Base-by-base conservation (phyloP, 2,888 invertebrate species). In the Asteroscopus sphinx region DNA sequence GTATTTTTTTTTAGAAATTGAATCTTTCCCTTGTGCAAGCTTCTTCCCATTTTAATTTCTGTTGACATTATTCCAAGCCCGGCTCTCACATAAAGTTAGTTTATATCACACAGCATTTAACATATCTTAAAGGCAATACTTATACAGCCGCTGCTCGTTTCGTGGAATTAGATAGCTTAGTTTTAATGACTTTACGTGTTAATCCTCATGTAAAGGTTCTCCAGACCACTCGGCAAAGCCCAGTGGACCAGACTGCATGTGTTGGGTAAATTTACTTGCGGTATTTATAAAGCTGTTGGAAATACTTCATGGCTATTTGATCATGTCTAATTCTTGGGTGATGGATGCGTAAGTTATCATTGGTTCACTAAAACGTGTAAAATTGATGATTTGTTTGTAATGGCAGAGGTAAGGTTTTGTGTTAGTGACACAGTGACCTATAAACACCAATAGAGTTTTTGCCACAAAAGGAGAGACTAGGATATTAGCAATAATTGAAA, bases 301-400 rank as follows among this genome's bases (percentile, higher is more conserved):
- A 39, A 52, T 37, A 37, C 42, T 64, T 52, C 30, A 42, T 37
- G 17, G 52, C 21, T 46, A 30, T 12, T 30, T 35, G 5, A 45
- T 60, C 32, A 17, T 15, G 7, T 36, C 42, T 40, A 44, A 25
- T 32, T 46, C 28, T 61, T 56, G 28, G 40, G 37, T 25, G 53
- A 41, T 25, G 30, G 9, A 47, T 40, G 4, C 36, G 13, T 52
- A 39, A 32, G 42, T 66, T 54, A 16, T 16, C 35, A 61, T 69
- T 70, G 13, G 48, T 58, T 61, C 45, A 44, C 36, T 36, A 30
- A 11, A 58, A 71, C 28, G 32, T 46, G 55, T 49, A 15, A 62
- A 55, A 37, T 48, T 39, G 33, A 46, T 58, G 11, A 17, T 53
- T 44, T 33, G 13, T 60, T 60, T 44, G 25, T n/a, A n/a, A 25